Evolutionary conservation across 2,797 vertebrate genomes (phyloP).

Genomic region (Pygocentrus nattereri): DNA sequence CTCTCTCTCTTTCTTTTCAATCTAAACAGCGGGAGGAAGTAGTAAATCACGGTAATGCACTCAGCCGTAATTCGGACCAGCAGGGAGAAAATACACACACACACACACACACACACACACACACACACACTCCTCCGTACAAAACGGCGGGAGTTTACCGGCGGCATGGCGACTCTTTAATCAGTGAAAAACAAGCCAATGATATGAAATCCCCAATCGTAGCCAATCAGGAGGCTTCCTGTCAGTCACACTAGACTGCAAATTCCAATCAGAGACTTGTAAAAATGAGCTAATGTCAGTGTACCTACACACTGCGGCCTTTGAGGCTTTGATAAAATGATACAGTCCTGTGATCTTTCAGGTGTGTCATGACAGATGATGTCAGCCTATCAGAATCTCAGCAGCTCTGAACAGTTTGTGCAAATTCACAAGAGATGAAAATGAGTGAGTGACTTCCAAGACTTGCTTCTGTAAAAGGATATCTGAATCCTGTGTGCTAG

Average conservation of each 20-base stretch:
- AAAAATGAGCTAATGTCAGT: constrained; percentile 41
- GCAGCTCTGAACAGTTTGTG: background rate
- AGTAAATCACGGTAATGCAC: constrained; percentile 83
- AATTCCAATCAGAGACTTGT: constrained; percentile 70
- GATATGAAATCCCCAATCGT: constrained; percentile 73
- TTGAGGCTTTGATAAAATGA: constrained; percentile 56
- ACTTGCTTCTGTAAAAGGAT: background rate
- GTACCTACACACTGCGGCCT: constrained; percentile 13
- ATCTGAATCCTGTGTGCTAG: background rate
- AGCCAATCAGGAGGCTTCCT: constrained; percentile 81
- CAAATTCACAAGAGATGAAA: background rate
- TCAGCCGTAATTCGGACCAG: constrained; percentile 83
- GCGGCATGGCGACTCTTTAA: constrained; percentile 75
- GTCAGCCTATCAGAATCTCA: constrained; percentile 11
- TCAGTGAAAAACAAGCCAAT: constrained; percentile 76
- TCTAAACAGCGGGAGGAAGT: constrained; percentile 84
- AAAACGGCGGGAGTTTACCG: constrained; percentile 73
- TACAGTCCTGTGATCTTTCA: constrained; percentile 35
- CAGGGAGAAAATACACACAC: constrained; percentile 71
- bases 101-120: constrained; percentile 44
- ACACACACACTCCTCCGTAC: constrained; percentile 53
- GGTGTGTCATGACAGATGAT: constrained; percentile 30
- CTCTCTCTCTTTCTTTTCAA: constrained; percentile 61
- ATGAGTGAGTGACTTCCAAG: background rate
- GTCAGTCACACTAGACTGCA: constrained; percentile 79